Evolutionary conservation across 64 coral and sea anemone species (phyloP), one percentile per base, ranked within the genome.

Genomic region (Stichodactyla helianthus): DNA sequence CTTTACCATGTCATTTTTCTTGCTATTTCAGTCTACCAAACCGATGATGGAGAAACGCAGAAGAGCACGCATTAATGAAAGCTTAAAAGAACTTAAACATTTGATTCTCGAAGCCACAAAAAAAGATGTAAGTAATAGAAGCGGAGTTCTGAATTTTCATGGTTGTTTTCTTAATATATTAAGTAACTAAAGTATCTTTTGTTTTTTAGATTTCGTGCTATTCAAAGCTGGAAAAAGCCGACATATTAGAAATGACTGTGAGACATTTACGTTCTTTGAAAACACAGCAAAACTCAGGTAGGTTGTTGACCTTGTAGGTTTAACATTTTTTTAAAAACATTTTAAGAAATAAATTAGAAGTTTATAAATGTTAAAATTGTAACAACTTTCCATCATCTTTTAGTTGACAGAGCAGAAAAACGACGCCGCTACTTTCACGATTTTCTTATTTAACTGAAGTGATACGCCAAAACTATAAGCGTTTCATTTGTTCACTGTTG

Each of bases 191-290:
- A 44, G 35, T 44, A 44, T 44, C 0, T 44, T 44, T 44, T 44
- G 35, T 44, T 44, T 44, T 44, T 44, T 44, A 98, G 95, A 98
- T 78, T 18, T 94, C 95, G 8, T 98, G 89, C 65, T 98, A 91
- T 85, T 94, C 95, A 59, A 98, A 98, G 85, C 84, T 98, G 53
- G 95, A 98, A 65, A 98, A 98, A 61, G 95, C 95, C 3, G 95
- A 98, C 86, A 98, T 98, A 20, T 65, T 98, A 50, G 92, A 94
- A 81, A 89, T 98, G 95, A 98, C 95, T 35, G 95, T 98, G 52
- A 86, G 83, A 52, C 85, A 98, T 74, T 92, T 98, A 55, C 91
- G 86, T 86, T 59, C 85, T 71, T 64, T 98, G 31, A 93, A 93
- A 89, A 92, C 52, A 58, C 83, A 79, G 51, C 89, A 86, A 84